phyloP scores from a whole-genome alignment of 1,140 invertebrate genomes.

The Heliconius eleuchia region DNA sequence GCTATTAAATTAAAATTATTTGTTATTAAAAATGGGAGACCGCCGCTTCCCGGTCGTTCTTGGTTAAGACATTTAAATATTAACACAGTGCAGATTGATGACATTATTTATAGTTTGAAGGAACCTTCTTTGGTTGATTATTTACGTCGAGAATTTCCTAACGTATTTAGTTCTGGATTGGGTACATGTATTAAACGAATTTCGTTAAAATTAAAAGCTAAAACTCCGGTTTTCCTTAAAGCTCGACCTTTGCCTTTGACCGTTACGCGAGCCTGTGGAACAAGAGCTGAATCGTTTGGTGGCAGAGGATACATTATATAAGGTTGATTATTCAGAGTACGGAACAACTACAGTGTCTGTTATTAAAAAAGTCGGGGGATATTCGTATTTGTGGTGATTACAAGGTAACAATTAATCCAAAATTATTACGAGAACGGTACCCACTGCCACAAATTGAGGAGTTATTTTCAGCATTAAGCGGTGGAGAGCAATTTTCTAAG shows the following conservation, averaged over 20 bases:
- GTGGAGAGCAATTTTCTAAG: too few relatives aligned
- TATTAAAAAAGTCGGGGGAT: slow-evolving; percentile 42
- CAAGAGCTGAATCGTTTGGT: not conserved
- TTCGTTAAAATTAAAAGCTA: too few relatives aligned
- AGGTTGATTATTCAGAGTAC: slow-evolving; percentile 45
- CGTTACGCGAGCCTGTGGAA: slow-evolving; percentile 9
- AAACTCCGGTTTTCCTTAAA: not conserved
- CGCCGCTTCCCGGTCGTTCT: slow-evolving; percentile 34
- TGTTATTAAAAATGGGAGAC: slow-evolving; percentile 39
- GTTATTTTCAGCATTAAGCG: slow-evolving; percentile 46
- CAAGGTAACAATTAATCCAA: slow-evolving; percentile 46
- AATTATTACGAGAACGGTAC: slow-evolving; percentile 42
- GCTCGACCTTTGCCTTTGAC: not conserved
- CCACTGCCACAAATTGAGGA: slow-evolving; percentile 54
- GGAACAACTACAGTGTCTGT: slow-evolving; percentile 47
- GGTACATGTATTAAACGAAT: too few relatives aligned
- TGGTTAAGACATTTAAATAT: not conserved
- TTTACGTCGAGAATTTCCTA: too few relatives aligned
- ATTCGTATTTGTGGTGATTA: slow-evolving; percentile 51
- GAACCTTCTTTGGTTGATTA: too few relatives aligned
- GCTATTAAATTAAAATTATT: slow-evolving; percentile 25
- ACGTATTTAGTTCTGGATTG: slow-evolving; percentile 27
- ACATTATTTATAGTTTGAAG: not conserved
- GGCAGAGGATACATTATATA: slow-evolving; percentile 36
- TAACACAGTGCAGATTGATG: slow-evolving; percentile 11